phyloP scores from a whole-genome alignment of 1,140 invertebrate genomes.

The Lucilia sericata region DNA sequence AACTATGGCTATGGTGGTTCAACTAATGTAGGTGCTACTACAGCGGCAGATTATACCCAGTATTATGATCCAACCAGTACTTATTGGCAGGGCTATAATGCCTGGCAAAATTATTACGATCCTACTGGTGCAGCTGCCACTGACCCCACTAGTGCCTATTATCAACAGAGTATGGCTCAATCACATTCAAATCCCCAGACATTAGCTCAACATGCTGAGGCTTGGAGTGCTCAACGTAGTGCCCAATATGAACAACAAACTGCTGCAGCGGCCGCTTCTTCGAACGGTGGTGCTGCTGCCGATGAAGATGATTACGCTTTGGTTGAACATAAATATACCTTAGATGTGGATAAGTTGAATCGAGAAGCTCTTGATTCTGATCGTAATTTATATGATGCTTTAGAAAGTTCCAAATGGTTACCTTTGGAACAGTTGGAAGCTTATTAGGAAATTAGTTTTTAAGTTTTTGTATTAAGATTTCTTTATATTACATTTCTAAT shows the following conservation, averaged over 20 bases:
- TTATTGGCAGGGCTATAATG: constrained; percentile 75
- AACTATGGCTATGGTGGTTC: constrained; percentile 63
- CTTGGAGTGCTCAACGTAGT: constrained; percentile 63
- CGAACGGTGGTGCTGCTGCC: constrained; percentile 46
- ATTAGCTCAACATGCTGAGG: constrained; percentile 63
- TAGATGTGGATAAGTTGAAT: constrained; percentile 82
- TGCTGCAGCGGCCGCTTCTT: constrained; percentile 49
- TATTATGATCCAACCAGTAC: constrained; percentile 78
- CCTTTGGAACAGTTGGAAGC: constrained; percentile 74
- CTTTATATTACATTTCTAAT: too few species aligned
- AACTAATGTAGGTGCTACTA: constrained; percentile 54
- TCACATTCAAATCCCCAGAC: constrained; percentile 63
- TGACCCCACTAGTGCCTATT: constrained; percentile 59
- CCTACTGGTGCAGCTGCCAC: constrained; percentile 64
- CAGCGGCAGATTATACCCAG: constrained; percentile 71
- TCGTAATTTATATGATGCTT: constrained; percentile 81
- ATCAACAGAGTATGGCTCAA: constrained; percentile 63
- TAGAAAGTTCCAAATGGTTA: constrained; percentile 84
- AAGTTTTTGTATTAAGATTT: background rate
- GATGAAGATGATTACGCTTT: constrained; percentile 60
- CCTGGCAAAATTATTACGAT: constrained; percentile 69
- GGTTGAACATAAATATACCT: constrained; percentile 77
- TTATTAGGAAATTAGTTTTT: constrained; percentile 46
- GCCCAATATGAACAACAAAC: constrained; percentile 63
- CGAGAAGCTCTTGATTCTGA: constrained; percentile 80